phyloP scores from a whole-genome alignment of 1,140 invertebrate species.

The Euglossa dilemma region DNA sequence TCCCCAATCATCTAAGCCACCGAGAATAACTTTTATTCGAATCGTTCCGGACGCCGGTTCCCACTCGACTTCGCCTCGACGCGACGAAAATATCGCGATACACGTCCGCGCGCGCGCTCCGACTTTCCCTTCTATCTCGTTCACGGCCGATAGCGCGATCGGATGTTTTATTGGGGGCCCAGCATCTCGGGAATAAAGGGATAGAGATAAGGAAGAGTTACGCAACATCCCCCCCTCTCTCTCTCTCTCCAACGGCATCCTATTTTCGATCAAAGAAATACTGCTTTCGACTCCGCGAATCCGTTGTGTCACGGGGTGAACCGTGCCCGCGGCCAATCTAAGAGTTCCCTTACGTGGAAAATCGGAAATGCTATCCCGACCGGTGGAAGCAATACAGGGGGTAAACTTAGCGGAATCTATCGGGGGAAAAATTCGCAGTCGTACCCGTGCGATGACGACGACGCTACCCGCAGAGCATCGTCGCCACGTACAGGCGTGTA shows the following conservation, averaged over 20 bases:
- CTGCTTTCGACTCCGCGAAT: background rate
- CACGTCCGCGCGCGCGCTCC: background rate
- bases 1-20: background rate
- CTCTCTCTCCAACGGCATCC: background rate
- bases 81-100: background rate
- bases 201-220: constrained; percentile 23
- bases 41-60: background rate
- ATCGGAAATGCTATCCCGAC: background rate
- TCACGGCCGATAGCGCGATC: background rate
- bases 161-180: background rate
- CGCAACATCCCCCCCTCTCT: background rate
- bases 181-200: background rate
- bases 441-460: background rate
- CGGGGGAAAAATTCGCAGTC: constrained; percentile 16
- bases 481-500: constrained; percentile 9
- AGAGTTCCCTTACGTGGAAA: background rate
- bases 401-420: background rate
- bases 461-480: background rate
- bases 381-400: background rate
- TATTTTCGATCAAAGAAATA: constrained; percentile 12
- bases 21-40: background rate
- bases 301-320: background rate
- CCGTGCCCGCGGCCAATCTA: background rate
- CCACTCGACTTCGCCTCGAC: background rate
- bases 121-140: background rate